Base-by-base conservation (phyloP, 2,797 vertebrate species). In the Periparus ater region DNA sequence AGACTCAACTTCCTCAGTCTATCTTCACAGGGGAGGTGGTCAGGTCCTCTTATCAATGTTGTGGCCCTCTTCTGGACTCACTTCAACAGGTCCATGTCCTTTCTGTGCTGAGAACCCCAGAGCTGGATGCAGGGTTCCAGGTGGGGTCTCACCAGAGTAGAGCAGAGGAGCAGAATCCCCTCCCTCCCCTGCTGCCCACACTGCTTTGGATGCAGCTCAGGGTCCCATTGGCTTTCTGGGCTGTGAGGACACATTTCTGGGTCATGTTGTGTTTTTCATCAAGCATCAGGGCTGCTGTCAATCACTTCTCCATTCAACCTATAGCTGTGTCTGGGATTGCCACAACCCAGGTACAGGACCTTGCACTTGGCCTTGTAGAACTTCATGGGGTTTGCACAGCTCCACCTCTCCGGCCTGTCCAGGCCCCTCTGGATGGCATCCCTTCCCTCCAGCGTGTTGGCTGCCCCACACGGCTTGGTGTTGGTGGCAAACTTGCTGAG, bases 361-460 rank as follows among this genome's bases (percentile, higher is more conserved):
- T 23, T 48, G 47, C 19, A 15, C 45, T 54, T 34, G 19, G 7
- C 29, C 42, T 55, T n/a, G 29, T 9, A 55, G 42, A 11, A 3
- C 22, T 44, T 6, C 12, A 13, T 20, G 34, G 16, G 12, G 3
- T 29, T 57, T 50, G 32, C 44, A 63, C 27, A 63, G 32, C 3
- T 4, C 3, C 58, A 72, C 3, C 9, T 23, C 27, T 87, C 19
- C 45, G 44, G 51, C 10, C 19, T 65, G 27, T 29, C 27, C 27
- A 51, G 32, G 15, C 34, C 42, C 8, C 34, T 55, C 22, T 32
- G 50, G 26, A 27, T 63, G 36, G 2, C 13, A 27, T 63, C 0
- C 1, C 13, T 72, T 23, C 22, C 19, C 2, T 3, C 36, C 45
- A 36, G 30, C 0, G 0, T 27, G 27, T 5, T 7, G 1, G 4